Evolutionary conservation across 2,888 invertebrate genomes (phyloP), one percentile per base, ranked within the genome.

Genomic region (Pilophorus perplexus): DNA sequence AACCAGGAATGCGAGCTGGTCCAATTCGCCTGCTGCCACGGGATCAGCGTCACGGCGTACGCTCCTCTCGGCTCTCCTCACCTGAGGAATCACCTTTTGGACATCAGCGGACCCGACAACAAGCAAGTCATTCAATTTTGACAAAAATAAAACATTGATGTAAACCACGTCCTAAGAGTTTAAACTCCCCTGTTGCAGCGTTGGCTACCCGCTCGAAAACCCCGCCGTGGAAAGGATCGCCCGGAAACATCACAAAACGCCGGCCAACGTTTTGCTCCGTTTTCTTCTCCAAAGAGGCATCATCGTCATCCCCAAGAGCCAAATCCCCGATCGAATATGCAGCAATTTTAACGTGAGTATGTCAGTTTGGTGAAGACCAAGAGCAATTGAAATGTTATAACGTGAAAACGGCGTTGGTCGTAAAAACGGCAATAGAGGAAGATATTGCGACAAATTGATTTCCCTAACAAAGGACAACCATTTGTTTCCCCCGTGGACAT

Each of bases 271-370:
- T 57, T 76, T 89, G 48, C 78, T 91, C 12, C 80, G 84, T 69
- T 87, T 85, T 74, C 78, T 88, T 55, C 77, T 87, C 0, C 85
- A 87, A 74, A 83, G 82, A 52, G 62, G 66, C 1, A 78, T 89
- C 40, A 80, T 83, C 28, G 86, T 88, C 4, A 88, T 91, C 74
- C 90, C 90, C 22, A 91, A 90, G 78, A 90, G 89, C 75, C 81
- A 84, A 1, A 87, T 84, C 73, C 82, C 84, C 1, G 76, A 81
- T 5, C 80, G 90, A 73, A 81, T 90, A 27, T 81, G 82, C 77
- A 81, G 85, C 73, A 91, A 91, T 74, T 82, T 87, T 65, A 77
- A 84, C 60, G 78, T 88, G 72, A 71, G 70, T 18, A 42, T 42
- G 33, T 33, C 10, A n/a, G n/a, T n/a, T n/a, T n/a, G n/a, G n/a